Base-by-base conservation (phyloP, 2,888 invertebrate species). In the Papilio demoleus region DNA sequence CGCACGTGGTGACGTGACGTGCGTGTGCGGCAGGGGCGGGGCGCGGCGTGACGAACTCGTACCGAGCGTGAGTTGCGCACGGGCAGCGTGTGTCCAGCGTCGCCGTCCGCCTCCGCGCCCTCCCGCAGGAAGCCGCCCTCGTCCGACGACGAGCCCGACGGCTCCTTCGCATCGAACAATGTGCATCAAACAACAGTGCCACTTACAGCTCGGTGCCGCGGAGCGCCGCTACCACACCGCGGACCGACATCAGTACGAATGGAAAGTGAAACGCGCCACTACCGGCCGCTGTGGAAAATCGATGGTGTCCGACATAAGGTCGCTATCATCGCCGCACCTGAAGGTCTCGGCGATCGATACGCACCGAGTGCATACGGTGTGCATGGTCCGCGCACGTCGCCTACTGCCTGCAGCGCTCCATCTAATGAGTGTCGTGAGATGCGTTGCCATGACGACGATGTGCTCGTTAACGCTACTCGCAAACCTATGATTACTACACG, bases 11-110 rank as follows among this genome's bases (percentile, higher is more conserved):
- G 59, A 24, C 27, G 62, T 42, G 11, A 31, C 6, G 31, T 31
- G 24, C 8, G 47, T 24, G 50, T 63, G 53, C 38, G 59, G 65
- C 71, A 70, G 65, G 66, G 70, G 70, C 72, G 68, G 70, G 73
- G 74, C 72, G 70, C 75, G 75, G 74, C 77, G 73, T 72, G 77
- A 75, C 69, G 73, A 75, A 74, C 81, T 83, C 80, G 85, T 92
- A 92, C 92, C 92, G 91, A 91, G 88, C 90, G 84, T 72, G 90
- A 90, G 88, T 85, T 87, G 89, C 93, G 91, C 86, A 92, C 92
- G 87, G 93, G 93, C 88, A 93, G 88, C 83, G 93, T 93, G 88
- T 91, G 88, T 66, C 91, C 92, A 71, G 91, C 78, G 80, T 89
- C 91, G 80, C 85, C 72, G 83, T 87, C 88, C 75, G 74, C 82